Base-by-base conservation (phyloP, 1,140 invertebrate genomes). In the Ectropis grisescens region DNA sequence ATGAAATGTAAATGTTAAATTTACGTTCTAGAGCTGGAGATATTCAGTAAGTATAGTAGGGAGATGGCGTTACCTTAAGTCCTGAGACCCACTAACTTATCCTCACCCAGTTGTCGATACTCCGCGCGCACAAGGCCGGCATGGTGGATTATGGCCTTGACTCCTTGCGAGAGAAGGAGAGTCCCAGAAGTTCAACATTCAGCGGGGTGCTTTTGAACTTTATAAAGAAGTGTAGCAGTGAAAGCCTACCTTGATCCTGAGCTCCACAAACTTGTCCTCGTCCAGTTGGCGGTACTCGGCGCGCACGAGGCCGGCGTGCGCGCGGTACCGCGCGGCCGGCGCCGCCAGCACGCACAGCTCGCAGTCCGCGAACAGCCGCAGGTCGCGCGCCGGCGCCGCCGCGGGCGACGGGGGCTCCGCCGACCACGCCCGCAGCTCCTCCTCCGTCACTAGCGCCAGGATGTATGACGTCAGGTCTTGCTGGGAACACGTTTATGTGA, bases 281-380 rank as follows among this genome's bases (percentile, higher is more conserved):
- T 61, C 48, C 9, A 75, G 47, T 29, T 53, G 52, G 8, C 51
- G 53, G 32, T 79, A 79, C 37, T 75, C 74, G 0, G 70, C 70
- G 0, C 74, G 43, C 13, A 75, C 70, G 0, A 71, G 60, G 30
- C 72, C 71, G 5, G 74, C 68, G 35, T 79, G 74, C 0, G 68
- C 69, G 25, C 74, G 70, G 34, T 79, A 79, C 34, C 74, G 68
- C 33, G 75, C 74, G 2, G 52, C 39, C 3, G 59, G 60, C 1
- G 74, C 68, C 0, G 68, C 66, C 10, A 75, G 44, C 12, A 78
- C 64, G 2, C 68, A 66, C 23, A 75, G 54, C 48, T 79, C 74
- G 32, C 66, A 70, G 39, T 79, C 74, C 0, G 70, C 74, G 44
- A 75, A 79, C 24, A 79, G 50, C 34, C 64, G 74, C 27, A 79